Percentiles rank a stretch among this genome's conserved stretches.
Conservation (phyloP, 2,797 vertebrate species). For the Sciaenops ocellatus region DNA sequence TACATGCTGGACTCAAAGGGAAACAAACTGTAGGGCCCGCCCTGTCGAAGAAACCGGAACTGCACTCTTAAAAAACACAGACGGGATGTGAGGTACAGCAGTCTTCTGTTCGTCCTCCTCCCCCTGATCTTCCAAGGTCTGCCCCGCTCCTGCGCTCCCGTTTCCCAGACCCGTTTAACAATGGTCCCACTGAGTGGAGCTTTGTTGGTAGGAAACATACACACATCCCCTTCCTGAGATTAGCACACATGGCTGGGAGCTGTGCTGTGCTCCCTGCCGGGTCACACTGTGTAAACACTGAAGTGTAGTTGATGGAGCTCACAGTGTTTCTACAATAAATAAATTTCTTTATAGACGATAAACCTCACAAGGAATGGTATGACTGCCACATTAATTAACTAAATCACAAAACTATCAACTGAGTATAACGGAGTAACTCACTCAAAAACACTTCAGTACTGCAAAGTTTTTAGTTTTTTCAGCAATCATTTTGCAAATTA, state of each 20-base stretch:
- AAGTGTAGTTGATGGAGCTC: constrained; percentile 1
- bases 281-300: constrained; percentile 37
- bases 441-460: too few species aligned
- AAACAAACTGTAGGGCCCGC: constrained; percentile 20
- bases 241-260: constrained; percentile 23
- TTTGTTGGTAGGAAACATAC: constrained; percentile 69
- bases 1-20: constrained; percentile 11
- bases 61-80: constrained; percentile 23
- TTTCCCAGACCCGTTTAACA: constrained; percentile 64
- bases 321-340: background rate
- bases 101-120: constrained; percentile 27
- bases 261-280: constrained; percentile 26
- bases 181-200: constrained; percentile 49
- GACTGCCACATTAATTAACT: background rate
- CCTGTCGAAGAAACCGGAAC: constrained; percentile 13
- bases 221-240: constrained; percentile 78
- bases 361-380: background rate
- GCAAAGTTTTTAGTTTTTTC: too few species aligned
- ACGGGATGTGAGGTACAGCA: background rate
- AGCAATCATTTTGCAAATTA: too few species aligned
- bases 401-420: too few species aligned
- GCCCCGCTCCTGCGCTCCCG: constrained; percentile 4
- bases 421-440: too few species aligned
- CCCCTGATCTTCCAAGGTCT: constrained; percentile 22
- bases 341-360: background rate